phyloP scores from a whole-genome alignment of 2,113 vertebrate genomes.

The Tricholaema leucomelas region DNA sequence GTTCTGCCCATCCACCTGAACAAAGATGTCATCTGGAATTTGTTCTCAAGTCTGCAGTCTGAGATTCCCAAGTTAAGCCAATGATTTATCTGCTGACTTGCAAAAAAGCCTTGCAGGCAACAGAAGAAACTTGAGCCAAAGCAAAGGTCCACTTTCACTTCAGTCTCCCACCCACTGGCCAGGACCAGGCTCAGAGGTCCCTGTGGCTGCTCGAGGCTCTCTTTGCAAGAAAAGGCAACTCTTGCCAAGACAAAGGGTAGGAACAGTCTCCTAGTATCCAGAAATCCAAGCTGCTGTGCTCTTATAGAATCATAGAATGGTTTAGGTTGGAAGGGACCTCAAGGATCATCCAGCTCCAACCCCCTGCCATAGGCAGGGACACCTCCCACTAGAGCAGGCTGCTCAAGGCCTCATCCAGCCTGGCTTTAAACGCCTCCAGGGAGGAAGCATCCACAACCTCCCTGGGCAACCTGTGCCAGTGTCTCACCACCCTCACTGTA shows the following conservation, averaged over 20 bases:
- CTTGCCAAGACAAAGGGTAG: not conserved
- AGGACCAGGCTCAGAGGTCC: not conserved
- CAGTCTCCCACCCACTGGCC: not conserved
- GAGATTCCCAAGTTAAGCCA: not conserved
- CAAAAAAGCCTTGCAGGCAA: not conserved
- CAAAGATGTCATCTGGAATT: not conserved
- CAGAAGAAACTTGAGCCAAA: not conserved
- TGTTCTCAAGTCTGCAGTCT: not conserved
- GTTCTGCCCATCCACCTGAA: not conserved
- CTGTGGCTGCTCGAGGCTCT: not conserved
- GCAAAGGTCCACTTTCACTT: not conserved
- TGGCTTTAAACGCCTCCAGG: too few relatives aligned
- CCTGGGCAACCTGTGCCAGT: too few relatives aligned
- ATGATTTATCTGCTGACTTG: not conserved
- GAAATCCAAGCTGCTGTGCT: not conserved
- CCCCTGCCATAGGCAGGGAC: too few relatives aligned
- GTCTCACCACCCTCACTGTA: too few relatives aligned
- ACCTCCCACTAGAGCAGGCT: too few relatives aligned
- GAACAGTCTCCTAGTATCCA: not conserved
- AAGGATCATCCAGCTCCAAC: too few relatives aligned
- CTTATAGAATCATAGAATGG: too few relatives aligned
- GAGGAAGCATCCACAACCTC: too few relatives aligned
- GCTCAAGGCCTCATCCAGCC: too few relatives aligned
- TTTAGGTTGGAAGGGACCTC: too few relatives aligned
- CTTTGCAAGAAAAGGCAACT: not conserved